Base-by-base conservation (phyloP, 2,113 vertebrate genomes). In the Macrotus californicus region DNA sequence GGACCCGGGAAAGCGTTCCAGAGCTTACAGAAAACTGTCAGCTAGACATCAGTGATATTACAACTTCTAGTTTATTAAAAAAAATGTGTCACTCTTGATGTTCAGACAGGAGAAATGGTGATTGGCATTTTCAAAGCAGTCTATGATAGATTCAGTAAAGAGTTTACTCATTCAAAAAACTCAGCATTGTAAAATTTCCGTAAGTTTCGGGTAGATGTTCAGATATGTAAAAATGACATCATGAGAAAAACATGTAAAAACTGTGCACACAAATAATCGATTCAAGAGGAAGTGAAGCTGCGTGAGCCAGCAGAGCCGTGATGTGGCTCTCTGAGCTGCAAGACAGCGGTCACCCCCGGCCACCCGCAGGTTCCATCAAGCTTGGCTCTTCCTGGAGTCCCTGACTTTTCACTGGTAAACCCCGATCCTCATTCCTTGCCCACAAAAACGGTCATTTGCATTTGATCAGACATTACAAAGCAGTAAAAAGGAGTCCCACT, bases 171-270 rank as follows among this genome's bases (percentile, higher is more conserved):
- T 69, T 97, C 50, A 81, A 97, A 96, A 92, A 83, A 70, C 61
- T 91, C 46, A 96, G 46, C 80, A 96, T 83, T 77, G 75, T 73
- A 77, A 85, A 50, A 15, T 87, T 79, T 80, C 11, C 10, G 31
- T 39, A 66, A 84, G 61, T 93, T 95, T 95, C 96, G 75, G 59
- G 39, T 96, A 96, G 94, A 95, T 88, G 87, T 95, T 95, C 93
- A 94, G 93, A 89, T 94, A 87, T 89, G 59, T 80, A 70, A 83
- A 87, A 89, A 29, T 92, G 77, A 80, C 43, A 48, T 91, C 66
- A 91, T 80, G 70, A 76, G 48, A 83, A 80, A 88, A 89, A 84
- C 0, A 56, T 54, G 50, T 39, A 9, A 16, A 69, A 95, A 48
- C 73, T 94, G 94, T 91, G 52, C 70, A 90, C 22, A 50, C 36